These are phyloP conservation scores for Galeopterus variegatus DNA, from an alignment of 2,113 vertebrate species.

Conservation along the genomic window DNA sequence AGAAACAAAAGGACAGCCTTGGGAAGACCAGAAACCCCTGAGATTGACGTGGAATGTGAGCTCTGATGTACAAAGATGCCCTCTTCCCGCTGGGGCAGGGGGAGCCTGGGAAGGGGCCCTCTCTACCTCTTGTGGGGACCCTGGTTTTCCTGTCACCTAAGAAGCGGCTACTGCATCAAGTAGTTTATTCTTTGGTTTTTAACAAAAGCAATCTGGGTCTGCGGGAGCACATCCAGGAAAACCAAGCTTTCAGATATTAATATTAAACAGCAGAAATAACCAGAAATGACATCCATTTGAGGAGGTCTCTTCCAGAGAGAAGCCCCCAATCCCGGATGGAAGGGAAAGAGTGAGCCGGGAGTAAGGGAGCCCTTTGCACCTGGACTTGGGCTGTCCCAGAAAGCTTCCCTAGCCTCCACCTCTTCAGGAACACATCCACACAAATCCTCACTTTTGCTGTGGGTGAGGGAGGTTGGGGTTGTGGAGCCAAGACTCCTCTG, in stretches of 20 bases:
- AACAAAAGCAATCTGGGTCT: slow-evolving; percentile 44
- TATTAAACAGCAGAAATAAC: slow-evolving; percentile 47
- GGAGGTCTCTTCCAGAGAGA: neutral
- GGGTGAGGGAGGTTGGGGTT: neutral
- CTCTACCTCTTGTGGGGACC: neutral
- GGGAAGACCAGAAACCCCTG: neutral
- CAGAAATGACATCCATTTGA: neutral
- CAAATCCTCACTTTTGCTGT: neutral
- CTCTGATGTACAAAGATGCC: neutral
- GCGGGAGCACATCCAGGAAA: neutral
- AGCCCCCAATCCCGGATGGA: neutral
- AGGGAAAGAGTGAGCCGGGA: neutral
- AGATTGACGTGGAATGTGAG: neutral
- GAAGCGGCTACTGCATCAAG: neutral
- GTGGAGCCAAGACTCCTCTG: neutral
- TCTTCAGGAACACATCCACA: neutral
- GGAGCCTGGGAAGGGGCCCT: neutral
- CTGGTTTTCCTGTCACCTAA: neutral
- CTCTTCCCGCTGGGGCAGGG: fast-evolving
- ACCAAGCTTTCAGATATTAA: neutral
- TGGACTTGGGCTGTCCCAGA: neutral
- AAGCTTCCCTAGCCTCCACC: fast-evolving
- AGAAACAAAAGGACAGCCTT: neutral
- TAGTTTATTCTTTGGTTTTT: slow-evolving; percentile 37
- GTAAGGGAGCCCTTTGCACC: neutral